Base-by-base conservation (phyloP, 2,888 invertebrate species). In the Dione vanillae region DNA sequence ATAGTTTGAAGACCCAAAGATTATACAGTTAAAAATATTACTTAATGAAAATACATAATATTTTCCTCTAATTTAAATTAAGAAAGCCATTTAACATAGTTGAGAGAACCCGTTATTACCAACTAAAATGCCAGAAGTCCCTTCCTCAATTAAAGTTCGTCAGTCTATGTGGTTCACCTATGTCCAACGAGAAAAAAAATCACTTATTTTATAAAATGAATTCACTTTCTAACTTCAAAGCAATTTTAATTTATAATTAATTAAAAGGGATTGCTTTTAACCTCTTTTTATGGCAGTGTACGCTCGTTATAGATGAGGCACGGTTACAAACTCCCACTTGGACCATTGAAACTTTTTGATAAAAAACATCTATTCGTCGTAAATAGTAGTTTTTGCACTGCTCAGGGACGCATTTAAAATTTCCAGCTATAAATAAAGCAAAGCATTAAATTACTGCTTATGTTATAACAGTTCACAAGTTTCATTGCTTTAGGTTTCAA, bases 341-440 rank as follows among this genome's bases (percentile, higher is more conserved):
- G 62, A 54, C 68, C 68, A 62, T 54, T 62, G 45, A 62, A 68
- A 68, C 68, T 68, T 68, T 68, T 68, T 62, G 37, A 54, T 68
- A 68, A 68, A 68, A 65, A 68, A 62, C 10, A 19, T 35, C 45
- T 35, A 62, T 68, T 68, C 52, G 20, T 62, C 37, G 52, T 45
- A 51, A 62, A 43, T 52, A 64, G 43, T 68, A 62, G 40, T 68
- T 54, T 62, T 37, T 62, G 37, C 19, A 19, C n/a, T 19, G 51
- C 52, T 43, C 19, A 27, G 61, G 43, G 52, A 45, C 19, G 52
- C 52, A 35, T 37, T 62, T 54, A 47, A 54, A 54, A 62, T 62
- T 19, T 62, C n/a, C 8, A 27, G 62, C n/a, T 54, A 52, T 35
- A 68, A 68, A 68, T 61, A 61, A 61, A 62, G n/a, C 49, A 40